Base-by-base conservation (phyloP, 2,797 vertebrate species). In the Argentina silus region DNA sequence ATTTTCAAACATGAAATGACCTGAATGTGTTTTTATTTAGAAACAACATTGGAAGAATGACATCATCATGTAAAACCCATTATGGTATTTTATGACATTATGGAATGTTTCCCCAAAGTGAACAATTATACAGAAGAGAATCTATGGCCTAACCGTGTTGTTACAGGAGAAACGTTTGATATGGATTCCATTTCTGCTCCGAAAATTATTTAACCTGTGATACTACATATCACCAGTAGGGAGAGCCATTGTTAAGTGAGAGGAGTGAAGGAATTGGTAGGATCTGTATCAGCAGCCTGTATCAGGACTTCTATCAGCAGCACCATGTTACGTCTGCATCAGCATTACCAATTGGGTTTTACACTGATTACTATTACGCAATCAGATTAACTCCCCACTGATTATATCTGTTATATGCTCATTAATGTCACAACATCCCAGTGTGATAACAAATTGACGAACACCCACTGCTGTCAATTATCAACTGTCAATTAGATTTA, bases 1-100 rank as follows among this genome's bases (percentile, higher is more conserved):
- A 43, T 63, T 42, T 63, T 9, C 43, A n/a, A 43, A 44, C 9
- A 0, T 63, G 43, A 45, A 43, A 9, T 44, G 17, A 19, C 55
- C 71, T 70, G 27, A 74, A 70, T 67, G 48, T 74, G 56, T 78
- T 78, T 75, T 73, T 57, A 78, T 71, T 78, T 70, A 75, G 72
- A 71, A 75, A 72, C 71, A 75, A 74, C 70, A 48, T 63, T 71
- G 72, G 71, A 78, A 74, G 72, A 70, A 70, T 78, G 36, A 63
- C 27, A 4, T 21, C 7, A 59, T 19, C 19, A 9, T 8, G 56
- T 59, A 19, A 4, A 3, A 8, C 7, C 8, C 19, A 0, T 36
- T 36, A 36, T 36, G 27, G 27, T 36, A 36, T 36, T 36, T 36
- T 36, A 36, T 36, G 27, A 36, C 27, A 36, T 36, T 36, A 36